These are phyloP conservation scores for Caenorhabditis becei DNA, from an alignment of 2,888 invertebrate genomes.

Conservation along the genomic window DNA sequence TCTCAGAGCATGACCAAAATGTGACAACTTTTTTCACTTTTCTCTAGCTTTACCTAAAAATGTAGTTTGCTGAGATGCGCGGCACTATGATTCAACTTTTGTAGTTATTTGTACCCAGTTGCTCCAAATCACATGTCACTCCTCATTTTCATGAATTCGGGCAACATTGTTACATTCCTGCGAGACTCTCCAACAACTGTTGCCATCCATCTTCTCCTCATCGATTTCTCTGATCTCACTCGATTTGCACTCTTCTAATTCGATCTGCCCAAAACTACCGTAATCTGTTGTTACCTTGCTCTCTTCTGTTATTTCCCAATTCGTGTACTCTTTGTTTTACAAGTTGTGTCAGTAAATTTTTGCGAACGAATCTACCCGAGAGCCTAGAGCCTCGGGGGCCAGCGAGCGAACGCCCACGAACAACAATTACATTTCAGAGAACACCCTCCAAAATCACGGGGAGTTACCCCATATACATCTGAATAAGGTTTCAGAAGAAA, in stretches of 20 bases:
- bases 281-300: background rate
- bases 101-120: background rate
- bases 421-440: slow-evolving; percentile 31
- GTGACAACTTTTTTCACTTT: too few relatives aligned
- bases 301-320: background rate
- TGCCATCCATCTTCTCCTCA: slow-evolving; percentile 10
- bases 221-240: slow-evolving; percentile 5
- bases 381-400: too few relatives aligned
- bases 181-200: slow-evolving; percentile 2
- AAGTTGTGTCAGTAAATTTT: background rate
- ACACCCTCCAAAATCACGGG: slow-evolving; percentile 46
- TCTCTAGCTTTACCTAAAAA: too few relatives aligned
- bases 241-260: background rate
- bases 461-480: slow-evolving; percentile 42
- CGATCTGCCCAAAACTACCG: background rate
- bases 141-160: slow-evolving; percentile 3
- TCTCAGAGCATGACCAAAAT: too few relatives aligned
- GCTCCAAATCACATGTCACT: background rate
- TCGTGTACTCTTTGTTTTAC: slow-evolving; percentile 7
- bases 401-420: background rate
- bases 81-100: too few relatives aligned
- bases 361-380: too few relatives aligned
- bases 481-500: slow-evolving; percentile 10
- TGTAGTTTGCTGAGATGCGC: too few relatives aligned
- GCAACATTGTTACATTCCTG: slow-evolving; percentile 4